Conservation (phyloP, 1,140 invertebrate genomes). For the Leptopilina clavipes region DNA sequence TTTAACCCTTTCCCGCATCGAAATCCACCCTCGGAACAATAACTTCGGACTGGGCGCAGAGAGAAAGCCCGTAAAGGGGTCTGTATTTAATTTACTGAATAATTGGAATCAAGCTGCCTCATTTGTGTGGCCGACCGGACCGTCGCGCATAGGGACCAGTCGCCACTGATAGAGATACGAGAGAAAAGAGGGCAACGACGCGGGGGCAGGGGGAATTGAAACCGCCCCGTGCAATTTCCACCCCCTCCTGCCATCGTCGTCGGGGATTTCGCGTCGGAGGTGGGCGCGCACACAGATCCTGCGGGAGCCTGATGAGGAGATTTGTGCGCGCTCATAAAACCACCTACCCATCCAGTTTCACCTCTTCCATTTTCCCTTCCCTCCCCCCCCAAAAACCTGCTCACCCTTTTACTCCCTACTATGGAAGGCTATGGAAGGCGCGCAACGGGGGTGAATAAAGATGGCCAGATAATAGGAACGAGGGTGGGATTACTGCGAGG, state of each 20-base stretch:
- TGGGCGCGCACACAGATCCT: slow-evolving; percentile 56
- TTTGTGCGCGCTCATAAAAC: slow-evolving; percentile 73
- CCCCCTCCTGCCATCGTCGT: slow-evolving; percentile 28
- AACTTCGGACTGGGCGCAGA: slow-evolving; percentile 43
- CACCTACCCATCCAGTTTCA: slow-evolving; percentile 54
- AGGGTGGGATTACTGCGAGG: slow-evolving; percentile 56
- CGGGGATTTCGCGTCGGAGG: slow-evolving; percentile 44
- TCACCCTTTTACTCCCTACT: slow-evolving; percentile 42
- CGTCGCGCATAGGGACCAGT: slow-evolving; percentile 38
- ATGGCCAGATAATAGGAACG: slow-evolving; percentile 69
- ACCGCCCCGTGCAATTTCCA: slow-evolving; percentile 61
- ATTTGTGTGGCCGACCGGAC: slow-evolving; percentile 63
- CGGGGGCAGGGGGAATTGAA: slow-evolving; percentile 42
- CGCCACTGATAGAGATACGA: neutral
- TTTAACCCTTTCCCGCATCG: slow-evolving; percentile 63
- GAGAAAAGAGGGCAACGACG: neutral
- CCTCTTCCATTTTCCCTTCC: slow-evolving; percentile 47
- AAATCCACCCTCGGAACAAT: slow-evolving; percentile 44
- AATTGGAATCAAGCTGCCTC: slow-evolving; percentile 75
- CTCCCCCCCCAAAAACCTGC: slow-evolving; percentile 28
- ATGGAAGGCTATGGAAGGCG: too few species aligned
- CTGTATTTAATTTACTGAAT: slow-evolving; percentile 76
- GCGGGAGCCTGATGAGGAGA: slow-evolving; percentile 72
- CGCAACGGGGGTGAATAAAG: slow-evolving; percentile 67
- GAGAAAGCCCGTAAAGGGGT: slow-evolving; percentile 61